These are phyloP conservation scores for Agyllia agylla DNA, from an alignment of 2,888 invertebrate genomes.

Conservation along the genomic window DNA sequence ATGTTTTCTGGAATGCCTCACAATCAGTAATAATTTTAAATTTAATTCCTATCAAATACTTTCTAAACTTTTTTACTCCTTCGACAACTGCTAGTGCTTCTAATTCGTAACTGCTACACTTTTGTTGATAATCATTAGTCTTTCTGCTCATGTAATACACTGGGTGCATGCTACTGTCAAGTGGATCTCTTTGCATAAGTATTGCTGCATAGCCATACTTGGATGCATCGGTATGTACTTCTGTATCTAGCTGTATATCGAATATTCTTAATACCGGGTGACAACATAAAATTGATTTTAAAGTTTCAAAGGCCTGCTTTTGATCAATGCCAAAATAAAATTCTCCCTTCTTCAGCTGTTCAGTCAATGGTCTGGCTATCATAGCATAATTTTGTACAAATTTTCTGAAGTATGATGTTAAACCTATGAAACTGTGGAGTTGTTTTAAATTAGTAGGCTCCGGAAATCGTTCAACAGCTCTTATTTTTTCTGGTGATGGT, in stretches of 20 bases:
- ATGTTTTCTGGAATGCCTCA: not conserved
- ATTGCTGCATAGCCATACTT: slow-evolving; percentile 56
- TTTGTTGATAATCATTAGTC: slow-evolving; percentile 51
- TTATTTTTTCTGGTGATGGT: not conserved
- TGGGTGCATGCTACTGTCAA: slow-evolving; percentile 57
- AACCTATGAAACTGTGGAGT: not conserved
- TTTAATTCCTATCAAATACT: not conserved
- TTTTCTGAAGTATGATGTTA: not conserved
- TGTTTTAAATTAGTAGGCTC: not conserved
- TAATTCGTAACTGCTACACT: slow-evolving; percentile 70
- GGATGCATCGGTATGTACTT: not conserved
- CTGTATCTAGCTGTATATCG: not conserved
- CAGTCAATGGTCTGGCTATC: not conserved
- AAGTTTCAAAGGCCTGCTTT: not conserved
- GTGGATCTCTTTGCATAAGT: slow-evolving; percentile 57
- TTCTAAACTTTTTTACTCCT: slow-evolving; percentile 52
- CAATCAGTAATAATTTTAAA: not conserved
- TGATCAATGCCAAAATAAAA: not conserved
- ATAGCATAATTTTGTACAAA: not conserved
- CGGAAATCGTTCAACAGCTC: not conserved
- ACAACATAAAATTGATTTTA: not conserved
- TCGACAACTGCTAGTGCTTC: slow-evolving; percentile 70
- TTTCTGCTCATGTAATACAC: slow-evolving; percentile 71
- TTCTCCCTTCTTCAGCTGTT: not conserved
- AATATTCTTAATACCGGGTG: not conserved